phyloP scores from a whole-genome alignment of 2,797 vertebrate genomes.

The Dermochelys coriacea region DNA sequence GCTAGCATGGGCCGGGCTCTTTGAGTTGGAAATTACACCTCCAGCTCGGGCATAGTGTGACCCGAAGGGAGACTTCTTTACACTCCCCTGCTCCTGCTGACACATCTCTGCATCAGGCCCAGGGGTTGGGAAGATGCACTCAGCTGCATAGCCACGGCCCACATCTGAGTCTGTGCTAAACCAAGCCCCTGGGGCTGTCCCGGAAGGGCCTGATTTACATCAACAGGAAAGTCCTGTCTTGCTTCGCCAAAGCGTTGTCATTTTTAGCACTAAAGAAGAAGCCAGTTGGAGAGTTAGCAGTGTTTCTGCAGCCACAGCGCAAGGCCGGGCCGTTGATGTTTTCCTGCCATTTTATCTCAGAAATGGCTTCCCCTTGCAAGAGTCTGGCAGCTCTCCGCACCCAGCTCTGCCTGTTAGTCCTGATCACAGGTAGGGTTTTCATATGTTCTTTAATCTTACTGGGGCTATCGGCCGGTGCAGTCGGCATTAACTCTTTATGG shows the following conservation, averaged over 20 bases:
- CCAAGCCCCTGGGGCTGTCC: conserved; percentile 41
- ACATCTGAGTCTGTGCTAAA: neutral
- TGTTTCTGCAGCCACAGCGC: neutral
- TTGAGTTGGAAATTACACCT: neutral
- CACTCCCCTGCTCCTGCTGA: neutral
- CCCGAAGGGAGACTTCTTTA: neutral
- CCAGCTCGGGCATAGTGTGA: neutral
- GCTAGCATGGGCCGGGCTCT: neutral
- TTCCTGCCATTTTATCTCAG: neutral
- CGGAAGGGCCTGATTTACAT: conserved; percentile 64
- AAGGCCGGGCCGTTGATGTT: rapidly evolving
- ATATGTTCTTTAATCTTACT: neutral
- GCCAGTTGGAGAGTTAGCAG: rapidly evolving
- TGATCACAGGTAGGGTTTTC: conserved; percentile 53
- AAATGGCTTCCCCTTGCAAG: conserved; percentile 19
- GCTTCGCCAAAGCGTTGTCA: neutral
- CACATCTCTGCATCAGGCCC: neutral
- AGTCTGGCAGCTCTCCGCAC: neutral
- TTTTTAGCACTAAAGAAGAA: conserved; percentile 9
- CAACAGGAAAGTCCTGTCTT: conserved; percentile 60
- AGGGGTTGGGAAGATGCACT: neutral
- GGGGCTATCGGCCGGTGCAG: neutral
- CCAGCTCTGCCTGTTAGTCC: conserved; percentile 25
- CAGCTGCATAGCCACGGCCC: neutral
- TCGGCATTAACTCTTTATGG: neutral